Evolutionary conservation across 2,888 invertebrate genomes (phyloP), one percentile per base, ranked within the genome.

Genomic region (Oligia latruncula): DNA sequence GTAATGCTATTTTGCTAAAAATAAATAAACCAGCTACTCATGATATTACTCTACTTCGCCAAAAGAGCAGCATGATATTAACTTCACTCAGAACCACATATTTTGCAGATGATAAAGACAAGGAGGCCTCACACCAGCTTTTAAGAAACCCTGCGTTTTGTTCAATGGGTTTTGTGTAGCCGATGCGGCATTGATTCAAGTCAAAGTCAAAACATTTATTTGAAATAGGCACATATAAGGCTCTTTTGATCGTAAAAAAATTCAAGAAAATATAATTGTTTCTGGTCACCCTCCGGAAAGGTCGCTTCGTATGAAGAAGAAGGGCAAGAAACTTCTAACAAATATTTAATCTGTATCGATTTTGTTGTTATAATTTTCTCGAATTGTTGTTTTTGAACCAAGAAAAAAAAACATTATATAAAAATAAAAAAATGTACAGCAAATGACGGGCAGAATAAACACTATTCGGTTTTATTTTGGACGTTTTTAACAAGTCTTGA

Each of bases 61-160:
- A 49, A 77, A 82, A 82, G 68, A 82, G 29, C 64, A 65, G 4
- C 40, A 40, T 5, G 40, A 4, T 77, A 82, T 73, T 77, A 82
- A 73, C 65, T 77, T 82, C 29, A n/a, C 55, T 71, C 70, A 15
- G n/a, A 46, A 60, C 17, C 52, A 68, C 70, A 78, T 82, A 78
- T 73, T 71, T 65, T 78, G 65, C 55, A 71, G 67, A 77, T 82
- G 65, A 82, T 77, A 82, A 82, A 40, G 35, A 46, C 46, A 70
- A 67, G 17, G 77, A 23, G 8, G 1, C 8, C 0, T 46, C 71
- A 77, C 35, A 82, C 43, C 15, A n/a, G 20, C 40, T 2, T 8
- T n/a, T 29, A 23, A 0, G n/a, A 71, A 62, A 52, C 75, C 71
- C 71, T 35, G 60, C 75, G 70, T n/a, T 80, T 58, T 79, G 2